Percentiles rank a stretch among this genome's conserved stretches.
phyloP scores from a whole-genome alignment of 2,888 invertebrate species.

The Agriopis aurantiaria region DNA sequence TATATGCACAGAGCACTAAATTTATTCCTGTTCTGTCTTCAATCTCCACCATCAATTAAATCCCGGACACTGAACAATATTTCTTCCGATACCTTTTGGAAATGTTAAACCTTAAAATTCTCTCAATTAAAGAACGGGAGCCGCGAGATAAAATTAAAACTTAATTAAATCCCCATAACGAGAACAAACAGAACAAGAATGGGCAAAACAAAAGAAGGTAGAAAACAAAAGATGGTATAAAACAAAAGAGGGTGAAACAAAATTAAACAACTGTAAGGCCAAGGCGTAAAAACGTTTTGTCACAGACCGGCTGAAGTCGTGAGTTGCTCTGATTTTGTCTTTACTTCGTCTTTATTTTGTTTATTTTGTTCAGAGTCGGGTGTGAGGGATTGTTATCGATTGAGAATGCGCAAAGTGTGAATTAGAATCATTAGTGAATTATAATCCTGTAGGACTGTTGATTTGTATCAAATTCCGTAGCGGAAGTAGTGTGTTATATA shows the following conservation, averaged over 20 bases:
- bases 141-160: slow-evolving; percentile 82
- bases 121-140: slow-evolving; percentile 75
- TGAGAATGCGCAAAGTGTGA: slow-evolving; percentile 47
- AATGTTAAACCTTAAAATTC: slow-evolving; percentile 64
- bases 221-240: slow-evolving; percentile 37
- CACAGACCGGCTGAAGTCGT: slow-evolving; percentile 52
- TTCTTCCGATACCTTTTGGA: slow-evolving; percentile 53
- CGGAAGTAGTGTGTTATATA: too few relatives aligned
- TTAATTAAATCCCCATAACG: slow-evolving; percentile 82
- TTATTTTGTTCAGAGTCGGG: slow-evolving; percentile 31
- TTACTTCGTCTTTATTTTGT: slow-evolving; percentile 28
- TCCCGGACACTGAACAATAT: slow-evolving; percentile 55
- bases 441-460: not conserved
- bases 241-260: slow-evolving; percentile 35
- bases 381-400: slow-evolving; percentile 47
- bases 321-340: slow-evolving; percentile 43
- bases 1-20: too few relatives aligned
- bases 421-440: slow-evolving; percentile 33
- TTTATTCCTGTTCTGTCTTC: too few relatives aligned
- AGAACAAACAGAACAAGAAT: slow-evolving; percentile 51
- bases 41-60: slow-evolving; percentile 43
- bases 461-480: too few relatives aligned
- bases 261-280: slow-evolving; percentile 42
- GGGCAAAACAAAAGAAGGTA: slow-evolving; percentile 48
- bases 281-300: slow-evolving; percentile 75